A percentile compares a stretch with the other conserved stretches of the same genome.
Conservation (phyloP, 2,113 vertebrate genomes). For the Phasianus colchicus region DNA sequence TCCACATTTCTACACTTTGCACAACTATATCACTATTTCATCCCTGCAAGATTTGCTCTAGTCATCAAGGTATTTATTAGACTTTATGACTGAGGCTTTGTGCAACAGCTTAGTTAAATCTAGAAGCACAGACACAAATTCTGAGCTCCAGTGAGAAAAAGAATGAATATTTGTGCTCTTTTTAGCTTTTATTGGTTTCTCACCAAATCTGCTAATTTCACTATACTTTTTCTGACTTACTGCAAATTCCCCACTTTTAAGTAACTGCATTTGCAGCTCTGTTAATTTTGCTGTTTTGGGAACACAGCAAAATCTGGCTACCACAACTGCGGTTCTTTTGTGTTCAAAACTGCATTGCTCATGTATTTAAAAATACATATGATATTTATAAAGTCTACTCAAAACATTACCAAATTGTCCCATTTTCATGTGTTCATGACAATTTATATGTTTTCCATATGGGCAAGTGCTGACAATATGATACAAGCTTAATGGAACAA, state of each 20-base stretch:
- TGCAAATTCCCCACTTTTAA: slow-evolving; percentile 37
- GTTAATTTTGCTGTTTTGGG: slow-evolving; percentile 51
- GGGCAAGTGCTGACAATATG: slow-evolving; percentile 77
- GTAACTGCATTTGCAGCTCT: slow-evolving; percentile 43
- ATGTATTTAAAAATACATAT: slow-evolving; percentile 78
- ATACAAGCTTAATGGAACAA: slow-evolving; percentile 75
- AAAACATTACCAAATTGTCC: slow-evolving; percentile 79
- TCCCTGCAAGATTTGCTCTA: background rate
- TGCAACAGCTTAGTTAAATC: background rate
- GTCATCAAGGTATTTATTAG: background rate
- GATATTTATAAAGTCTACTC: slow-evolving; percentile 75
- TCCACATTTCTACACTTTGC: background rate
- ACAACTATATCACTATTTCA: background rate
- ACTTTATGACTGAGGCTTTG: background rate
- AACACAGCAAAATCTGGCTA: slow-evolving; percentile 64
- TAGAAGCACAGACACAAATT: background rate
- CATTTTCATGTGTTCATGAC: slow-evolving; percentile 79
- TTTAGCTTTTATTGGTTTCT: slow-evolving; percentile 52
- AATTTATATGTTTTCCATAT: slow-evolving; percentile 84
- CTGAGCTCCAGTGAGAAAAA: background rate
- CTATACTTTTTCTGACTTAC: slow-evolving; percentile 10
- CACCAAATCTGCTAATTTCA: slow-evolving; percentile 16
- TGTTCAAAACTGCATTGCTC: slow-evolving; percentile 71
- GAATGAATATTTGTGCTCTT: background rate
- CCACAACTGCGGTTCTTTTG: slow-evolving; percentile 58